Evolutionary conservation across 2,888 invertebrate genomes (phyloP).

Genomic region (Sialis fuliginosa): DNA sequence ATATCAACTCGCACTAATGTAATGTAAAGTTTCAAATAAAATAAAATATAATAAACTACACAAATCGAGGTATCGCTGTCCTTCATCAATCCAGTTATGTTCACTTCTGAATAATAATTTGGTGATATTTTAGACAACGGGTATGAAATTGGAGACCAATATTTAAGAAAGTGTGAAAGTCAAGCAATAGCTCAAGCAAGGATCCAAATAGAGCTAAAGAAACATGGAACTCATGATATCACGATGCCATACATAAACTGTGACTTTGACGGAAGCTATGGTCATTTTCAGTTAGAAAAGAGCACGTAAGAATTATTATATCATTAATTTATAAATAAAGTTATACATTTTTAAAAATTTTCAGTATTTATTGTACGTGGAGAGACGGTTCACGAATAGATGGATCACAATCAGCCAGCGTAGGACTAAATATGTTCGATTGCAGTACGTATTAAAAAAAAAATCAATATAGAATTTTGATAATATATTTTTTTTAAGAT

Average conservation of each 20-base stretch:
- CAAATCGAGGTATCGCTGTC: no score
- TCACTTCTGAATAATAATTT: background rate
- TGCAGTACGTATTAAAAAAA: slow-evolving; percentile 35
- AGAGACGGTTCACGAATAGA: slow-evolving; percentile 36
- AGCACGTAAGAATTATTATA: slow-evolving; percentile 31
- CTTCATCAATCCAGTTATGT: no score
- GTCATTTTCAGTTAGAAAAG: slow-evolving; percentile 31
- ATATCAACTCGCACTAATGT: no score
- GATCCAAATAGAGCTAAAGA: slow-evolving; percentile 32
- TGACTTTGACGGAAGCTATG: slow-evolving; percentile 49
- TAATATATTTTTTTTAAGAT: slow-evolving; percentile 23
- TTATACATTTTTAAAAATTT: slow-evolving; percentile 11
- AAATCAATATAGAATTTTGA: no score
- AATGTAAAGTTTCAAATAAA: no score
- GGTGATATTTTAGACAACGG: slow-evolving; percentile 24
- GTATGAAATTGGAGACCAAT: slow-evolving; percentile 31
- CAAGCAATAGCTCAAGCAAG: slow-evolving; percentile 31
- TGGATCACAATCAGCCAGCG: slow-evolving; percentile 29
- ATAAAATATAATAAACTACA: no score
- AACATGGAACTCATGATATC: slow-evolving; percentile 38
- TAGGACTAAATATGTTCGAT: slow-evolving; percentile 21
- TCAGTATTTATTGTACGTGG: slow-evolving; percentile 41
- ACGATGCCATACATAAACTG: slow-evolving; percentile 35
- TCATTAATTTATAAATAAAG: background rate
- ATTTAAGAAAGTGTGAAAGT: slow-evolving; percentile 50